These are phyloP conservation scores for Acrocephalus scirpaceus DNA, from an alignment of 2,797 vertebrate genomes.

Conservation along the genomic window DNA sequence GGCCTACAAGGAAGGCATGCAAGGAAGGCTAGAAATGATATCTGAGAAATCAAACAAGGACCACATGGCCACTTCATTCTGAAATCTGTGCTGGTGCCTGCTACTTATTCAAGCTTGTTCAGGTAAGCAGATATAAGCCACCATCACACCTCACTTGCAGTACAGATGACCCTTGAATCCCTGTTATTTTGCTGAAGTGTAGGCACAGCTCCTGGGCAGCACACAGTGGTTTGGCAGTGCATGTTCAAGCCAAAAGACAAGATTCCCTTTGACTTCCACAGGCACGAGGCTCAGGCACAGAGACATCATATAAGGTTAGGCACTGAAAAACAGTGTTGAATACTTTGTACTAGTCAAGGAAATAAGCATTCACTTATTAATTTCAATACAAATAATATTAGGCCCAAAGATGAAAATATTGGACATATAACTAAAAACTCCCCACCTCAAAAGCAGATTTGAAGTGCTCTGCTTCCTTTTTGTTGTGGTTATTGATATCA, in stretches of 20 bases:
- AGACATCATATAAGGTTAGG: neutral
- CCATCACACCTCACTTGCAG: neutral
- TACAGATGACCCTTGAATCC: neutral
- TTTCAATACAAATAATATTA: neutral
- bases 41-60: neutral
- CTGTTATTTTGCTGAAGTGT: neutral
- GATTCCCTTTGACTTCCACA: neutral
- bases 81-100: neutral
- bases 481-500: neutral
- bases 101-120: neutral
- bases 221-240: accelerated
- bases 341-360: neutral
- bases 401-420: neutral
- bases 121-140: neutral
- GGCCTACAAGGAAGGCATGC: neutral
- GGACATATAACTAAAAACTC: neutral
- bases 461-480: neutral
- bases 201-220: neutral
- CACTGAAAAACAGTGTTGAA: neutral
- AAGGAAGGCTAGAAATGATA: neutral
- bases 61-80: neutral
- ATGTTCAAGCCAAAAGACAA: neutral
- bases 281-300: neutral
- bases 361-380: neutral
- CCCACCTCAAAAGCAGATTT: neutral